Evolutionary conservation across 2,113 vertebrate genomes (phyloP).

Genomic region (Potamarius usumacintae): DNA sequence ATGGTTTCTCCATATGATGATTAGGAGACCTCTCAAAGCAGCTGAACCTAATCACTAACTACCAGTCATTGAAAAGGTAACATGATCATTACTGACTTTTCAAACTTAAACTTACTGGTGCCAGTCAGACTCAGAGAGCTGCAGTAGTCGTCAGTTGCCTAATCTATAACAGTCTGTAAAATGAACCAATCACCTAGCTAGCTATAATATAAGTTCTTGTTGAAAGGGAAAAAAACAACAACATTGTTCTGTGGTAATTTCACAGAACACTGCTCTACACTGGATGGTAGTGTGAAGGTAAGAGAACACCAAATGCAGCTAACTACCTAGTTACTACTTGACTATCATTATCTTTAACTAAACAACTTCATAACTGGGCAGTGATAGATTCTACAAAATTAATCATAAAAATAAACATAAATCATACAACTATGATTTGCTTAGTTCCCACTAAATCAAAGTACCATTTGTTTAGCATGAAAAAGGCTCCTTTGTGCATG

Average conservation of each 20-base stretch:
- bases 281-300: neutral
- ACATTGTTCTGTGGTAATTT: neutral
- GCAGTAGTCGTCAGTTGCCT: neutral
- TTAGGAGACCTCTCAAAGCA: too few relatives aligned
- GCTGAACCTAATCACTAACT: too few relatives aligned
- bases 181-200: neutral
- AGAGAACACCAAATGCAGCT: neutral
- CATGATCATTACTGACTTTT: too few relatives aligned
- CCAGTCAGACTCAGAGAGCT: neutral
- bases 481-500: neutral
- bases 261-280: neutral
- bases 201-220: neutral
- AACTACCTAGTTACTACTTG: neutral
- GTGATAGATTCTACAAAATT: neutral
- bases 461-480: neutral
- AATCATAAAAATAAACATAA: neutral
- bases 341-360: neutral
- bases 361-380: neutral
- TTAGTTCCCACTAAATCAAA: neutral
- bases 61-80: too few relatives aligned
- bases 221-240: neutral
- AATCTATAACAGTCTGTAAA: neutral
- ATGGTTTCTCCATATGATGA: too few relatives aligned
- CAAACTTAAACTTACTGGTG: neutral
- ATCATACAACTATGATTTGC: neutral